phyloP scores from a whole-genome alignment of 2,113 vertebrate species.

The Steatornis caripensis region DNA sequence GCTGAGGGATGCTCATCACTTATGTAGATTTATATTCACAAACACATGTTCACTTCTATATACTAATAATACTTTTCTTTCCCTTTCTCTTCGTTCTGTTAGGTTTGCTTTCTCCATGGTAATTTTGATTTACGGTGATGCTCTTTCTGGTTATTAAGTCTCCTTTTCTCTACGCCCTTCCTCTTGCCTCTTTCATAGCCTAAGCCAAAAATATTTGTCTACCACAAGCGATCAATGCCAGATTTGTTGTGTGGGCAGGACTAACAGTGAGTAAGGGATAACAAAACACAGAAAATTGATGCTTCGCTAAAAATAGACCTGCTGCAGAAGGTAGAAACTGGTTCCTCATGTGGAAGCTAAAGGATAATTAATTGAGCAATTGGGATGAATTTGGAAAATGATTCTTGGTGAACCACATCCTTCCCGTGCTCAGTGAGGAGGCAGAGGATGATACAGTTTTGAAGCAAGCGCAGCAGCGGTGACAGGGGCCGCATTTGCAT shows the following conservation, averaged over 20 bases:
- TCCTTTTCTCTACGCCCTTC: neutral
- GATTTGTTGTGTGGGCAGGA: conserved; percentile 52
- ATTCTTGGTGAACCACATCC: conserved; percentile 68
- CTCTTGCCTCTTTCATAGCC: neutral
- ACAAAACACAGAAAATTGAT: conserved; percentile 24
- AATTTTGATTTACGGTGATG: neutral
- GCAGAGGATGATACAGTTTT: neutral
- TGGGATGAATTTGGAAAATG: conserved; percentile 52
- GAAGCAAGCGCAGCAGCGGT: neutral
- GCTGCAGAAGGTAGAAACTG: conserved; percentile 56
- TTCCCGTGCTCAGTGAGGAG: conserved; percentile 12
- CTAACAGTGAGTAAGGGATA: conserved; percentile 3
- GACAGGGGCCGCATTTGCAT: neutral
- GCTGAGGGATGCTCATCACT: neutral
- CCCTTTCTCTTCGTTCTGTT: neutral
- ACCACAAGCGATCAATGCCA: conserved; percentile 39
- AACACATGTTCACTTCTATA: neutral
- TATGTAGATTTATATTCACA: neutral
- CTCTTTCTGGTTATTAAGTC: neutral
- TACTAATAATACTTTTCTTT: neutral
- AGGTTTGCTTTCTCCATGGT: neutral
- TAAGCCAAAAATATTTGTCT: conserved; percentile 22
- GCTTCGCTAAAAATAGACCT: conserved; percentile 56
- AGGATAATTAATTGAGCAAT: conserved; percentile 63
- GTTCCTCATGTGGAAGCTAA: conserved; percentile 51